These are phyloP conservation scores for Prunella himalayana DNA, from an alignment of 2,113 vertebrate species.

Conservation along the genomic window DNA sequence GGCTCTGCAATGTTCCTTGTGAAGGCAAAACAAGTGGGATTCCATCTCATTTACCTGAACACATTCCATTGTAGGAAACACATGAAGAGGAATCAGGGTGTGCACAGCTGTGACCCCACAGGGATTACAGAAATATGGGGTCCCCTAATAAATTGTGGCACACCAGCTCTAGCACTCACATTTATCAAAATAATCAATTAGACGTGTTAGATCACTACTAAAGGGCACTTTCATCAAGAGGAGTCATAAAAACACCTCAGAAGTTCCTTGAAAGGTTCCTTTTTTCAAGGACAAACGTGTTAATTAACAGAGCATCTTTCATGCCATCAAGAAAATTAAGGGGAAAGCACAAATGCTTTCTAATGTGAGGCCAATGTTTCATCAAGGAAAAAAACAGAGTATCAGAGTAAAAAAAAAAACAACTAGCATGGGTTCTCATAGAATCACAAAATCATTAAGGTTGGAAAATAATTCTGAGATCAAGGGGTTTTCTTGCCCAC, in stretches of 20 bases:
- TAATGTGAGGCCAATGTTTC: background rate
- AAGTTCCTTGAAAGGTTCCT: background rate
- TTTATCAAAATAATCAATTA: background rate
- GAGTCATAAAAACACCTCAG: background rate
- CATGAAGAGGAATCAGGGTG: background rate
- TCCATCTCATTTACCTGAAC: background rate
- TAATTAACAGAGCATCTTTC: background rate
- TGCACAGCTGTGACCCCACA: background rate
- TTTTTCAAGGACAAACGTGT: background rate
- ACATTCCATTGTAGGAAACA: background rate
- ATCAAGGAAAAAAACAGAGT: background rate
- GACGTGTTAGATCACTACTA: background rate
- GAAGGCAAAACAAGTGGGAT: background rate
- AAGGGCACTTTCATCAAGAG: background rate
- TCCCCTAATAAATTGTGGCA: background rate
- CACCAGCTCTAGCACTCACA: background rate
- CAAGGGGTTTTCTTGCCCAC: background rate
- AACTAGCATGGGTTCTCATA: accelerated
- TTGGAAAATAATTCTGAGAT: background rate
- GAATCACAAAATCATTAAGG: background rate
- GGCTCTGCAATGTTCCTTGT: background rate
- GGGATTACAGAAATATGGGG: background rate
- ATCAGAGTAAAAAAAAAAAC: background rate
- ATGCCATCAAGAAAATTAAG: background rate
- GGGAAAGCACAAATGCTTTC: background rate